A percentile compares a stretch with the other conserved stretches of the same genome.
Evolutionary conservation across 1,140 invertebrate species (phyloP).

Genomic region (Limonius californicus): DNA sequence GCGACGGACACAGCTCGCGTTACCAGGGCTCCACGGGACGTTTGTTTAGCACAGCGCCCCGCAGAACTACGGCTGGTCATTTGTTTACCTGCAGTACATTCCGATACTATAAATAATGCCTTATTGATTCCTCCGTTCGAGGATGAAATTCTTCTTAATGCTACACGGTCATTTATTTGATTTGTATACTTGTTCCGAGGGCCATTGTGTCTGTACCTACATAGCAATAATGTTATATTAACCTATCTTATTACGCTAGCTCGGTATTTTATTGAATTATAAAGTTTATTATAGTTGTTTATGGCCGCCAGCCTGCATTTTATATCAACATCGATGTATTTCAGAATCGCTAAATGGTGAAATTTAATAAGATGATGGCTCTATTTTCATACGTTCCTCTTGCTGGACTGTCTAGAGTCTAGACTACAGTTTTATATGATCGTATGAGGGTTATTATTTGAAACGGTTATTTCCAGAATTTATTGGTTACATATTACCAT

Average conservation of each 20-base stretch:
- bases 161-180: constrained; percentile 35
- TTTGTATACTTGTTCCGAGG: constrained; percentile 32
- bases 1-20: constrained; percentile 3
- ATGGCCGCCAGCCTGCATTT: background rate
- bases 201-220: constrained; percentile 31
- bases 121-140: constrained; percentile 17
- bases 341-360: too few species aligned
- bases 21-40: constrained; percentile 14
- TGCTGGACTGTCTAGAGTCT: too few species aligned
- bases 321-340: too few species aligned
- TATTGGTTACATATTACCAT: too few species aligned
- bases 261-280: constrained; percentile 1
- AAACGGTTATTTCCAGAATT: too few species aligned
- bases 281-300: constrained; percentile 5
- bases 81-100: constrained; percentile 20
- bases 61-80: constrained; percentile 7
- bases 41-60: constrained; percentile 15
- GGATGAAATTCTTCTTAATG: constrained; percentile 27
- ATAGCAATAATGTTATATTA: constrained; percentile 22
- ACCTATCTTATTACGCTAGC: background rate
- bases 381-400: too few species aligned
- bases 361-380: too few species aligned
- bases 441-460: too few species aligned
- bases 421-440: too few species aligned
- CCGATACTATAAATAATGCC: constrained; percentile 22